Percentiles rank a stretch among this genome's conserved stretches.
These are phyloP conservation scores for Plagodis pulveraria DNA, from an alignment of 2,888 invertebrate species.

Conservation along the genomic window DNA sequence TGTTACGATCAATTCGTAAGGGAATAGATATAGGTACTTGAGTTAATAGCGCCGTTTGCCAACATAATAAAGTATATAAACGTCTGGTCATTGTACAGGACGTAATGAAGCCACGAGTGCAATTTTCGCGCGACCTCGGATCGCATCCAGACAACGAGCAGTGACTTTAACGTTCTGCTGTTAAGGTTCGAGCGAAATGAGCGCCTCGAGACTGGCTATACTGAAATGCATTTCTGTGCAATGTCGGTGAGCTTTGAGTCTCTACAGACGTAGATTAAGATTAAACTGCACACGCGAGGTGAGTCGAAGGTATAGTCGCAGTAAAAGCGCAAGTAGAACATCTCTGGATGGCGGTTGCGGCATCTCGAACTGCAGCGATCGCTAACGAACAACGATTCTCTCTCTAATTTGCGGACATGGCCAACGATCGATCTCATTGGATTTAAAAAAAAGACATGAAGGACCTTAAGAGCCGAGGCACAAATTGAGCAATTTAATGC, in stretches of 20 bases:
- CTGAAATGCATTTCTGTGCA: slow-evolving; percentile 73
- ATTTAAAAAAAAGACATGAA: slow-evolving; percentile 76
- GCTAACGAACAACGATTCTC: slow-evolving; percentile 81
- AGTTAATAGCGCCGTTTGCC: slow-evolving; percentile 51
- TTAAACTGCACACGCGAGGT: slow-evolving; percentile 31
- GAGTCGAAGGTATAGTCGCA: slow-evolving; percentile 4
- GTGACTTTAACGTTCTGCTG: slow-evolving; percentile 39
- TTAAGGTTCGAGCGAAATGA: slow-evolving; percentile 65
- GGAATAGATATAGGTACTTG: slow-evolving; percentile 48
- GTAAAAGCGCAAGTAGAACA: slow-evolving; percentile 9
- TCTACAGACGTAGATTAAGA: slow-evolving; percentile 66
- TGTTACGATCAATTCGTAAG: slow-evolving; percentile 43
- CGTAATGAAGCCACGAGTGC: slow-evolving; percentile 65
- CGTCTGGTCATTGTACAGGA: slow-evolving; percentile 57
- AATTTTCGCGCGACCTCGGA: slow-evolving; percentile 62
- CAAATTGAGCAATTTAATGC: slow-evolving; percentile 83
- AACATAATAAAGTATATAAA: slow-evolving; percentile 52
- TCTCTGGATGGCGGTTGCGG: slow-evolving; percentile 44
- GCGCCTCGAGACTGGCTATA: slow-evolving; percentile 62
- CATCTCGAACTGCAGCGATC: slow-evolving; percentile 41
- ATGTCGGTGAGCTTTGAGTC: slow-evolving; percentile 70
- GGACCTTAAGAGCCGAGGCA: slow-evolving; percentile 71
- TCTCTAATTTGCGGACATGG: slow-evolving; percentile 84
- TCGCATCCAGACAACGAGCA: slow-evolving; percentile 3
- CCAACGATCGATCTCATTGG: slow-evolving; percentile 83